Conservation (phyloP, 2,797 vertebrate genomes). For the Anguilla pacifica region DNA sequence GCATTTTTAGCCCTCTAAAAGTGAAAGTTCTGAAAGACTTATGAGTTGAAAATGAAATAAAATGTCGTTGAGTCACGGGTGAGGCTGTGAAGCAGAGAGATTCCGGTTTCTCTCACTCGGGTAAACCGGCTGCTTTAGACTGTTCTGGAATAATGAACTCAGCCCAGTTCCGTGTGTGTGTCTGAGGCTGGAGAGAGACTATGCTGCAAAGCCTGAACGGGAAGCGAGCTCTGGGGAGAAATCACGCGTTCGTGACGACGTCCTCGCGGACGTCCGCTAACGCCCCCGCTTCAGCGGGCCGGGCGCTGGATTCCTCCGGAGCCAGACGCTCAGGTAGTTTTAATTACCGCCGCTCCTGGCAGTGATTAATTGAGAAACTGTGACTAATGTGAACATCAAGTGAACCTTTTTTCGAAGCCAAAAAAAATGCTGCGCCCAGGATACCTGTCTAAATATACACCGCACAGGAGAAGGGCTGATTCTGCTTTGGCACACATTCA, state of each 20-base stretch:
- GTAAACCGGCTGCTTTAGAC: slow-evolving; percentile 20
- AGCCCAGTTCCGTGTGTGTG: neutral
- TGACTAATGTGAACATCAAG: neutral
- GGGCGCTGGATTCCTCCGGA: slow-evolving; percentile 27
- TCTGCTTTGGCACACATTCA: neutral
- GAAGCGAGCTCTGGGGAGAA: neutral
- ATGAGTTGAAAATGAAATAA: slow-evolving; percentile 54
- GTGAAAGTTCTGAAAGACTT: slow-evolving; percentile 54
- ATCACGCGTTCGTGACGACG: neutral
- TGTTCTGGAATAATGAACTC: slow-evolving; percentile 20
- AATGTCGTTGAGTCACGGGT: slow-evolving; percentile 36
- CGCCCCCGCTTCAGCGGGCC: neutral
- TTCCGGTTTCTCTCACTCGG: neutral
- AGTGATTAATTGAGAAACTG: slow-evolving; percentile 63
- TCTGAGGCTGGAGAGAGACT: neutral
- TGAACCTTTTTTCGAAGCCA: slow-evolving; percentile 6
- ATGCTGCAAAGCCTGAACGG: neutral
- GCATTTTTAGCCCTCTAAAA: slow-evolving; percentile 41
- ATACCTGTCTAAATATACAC: slow-evolving; percentile 28
- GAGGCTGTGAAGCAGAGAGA: slow-evolving; percentile 41
- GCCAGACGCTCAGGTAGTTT: slow-evolving; percentile 50
- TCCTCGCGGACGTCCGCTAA: neutral
- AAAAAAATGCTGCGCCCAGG: slow-evolving; percentile 7
- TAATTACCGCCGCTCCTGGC: slow-evolving; percentile 65
- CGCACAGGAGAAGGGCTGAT: neutral